Evolutionary conservation across 2,888 invertebrate species (phyloP), one percentile per base, ranked within the genome.

Genomic region (Drosophila robusta): DNA sequence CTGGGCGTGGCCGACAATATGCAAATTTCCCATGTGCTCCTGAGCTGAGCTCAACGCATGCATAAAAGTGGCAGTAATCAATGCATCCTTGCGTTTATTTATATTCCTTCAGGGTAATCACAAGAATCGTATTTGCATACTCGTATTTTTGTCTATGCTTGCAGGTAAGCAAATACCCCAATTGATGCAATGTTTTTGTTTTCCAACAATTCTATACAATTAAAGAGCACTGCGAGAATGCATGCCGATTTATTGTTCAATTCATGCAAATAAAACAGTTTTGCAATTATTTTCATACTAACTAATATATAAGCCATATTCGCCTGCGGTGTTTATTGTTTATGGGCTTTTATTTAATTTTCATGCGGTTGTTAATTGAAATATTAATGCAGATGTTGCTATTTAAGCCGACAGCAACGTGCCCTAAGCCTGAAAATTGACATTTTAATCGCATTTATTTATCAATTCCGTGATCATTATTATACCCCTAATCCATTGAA

Each of bases 31-130:
- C 57, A 47, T 49, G 50, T 70, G 18, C 36, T 12, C 9, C 6
- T 5, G 8, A 12, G 14, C 34, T 16, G 34, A 36, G 42, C 32
- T 39, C 42, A 29, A 47, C 14, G 32, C 52, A 65, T 44, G 34
- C 62, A 68, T 46, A 54, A 61, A 46, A 55, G 24, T n/a, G 54
- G n/a, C 50, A 47, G 32, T 49, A 73, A 49, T 73, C 64, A 69
- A 56, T 42, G 70, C 54, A 63, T 39, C 3, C 39, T 41, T 51
- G 16, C 14, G 16, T 52, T 14, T 38, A 73, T 69, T 55, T 54
- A 47, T 55, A 42, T 6, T 29, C 22, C 46, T 26, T 26, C 14
- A 41, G 32, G 39, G 14, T 47, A 67, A 71, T 66, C 72, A 71
- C 55, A 57, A 41, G 36, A 36, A 42, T 44, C 42, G 11, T 24